phyloP scores from a whole-genome alignment of 1,140 invertebrate genomes.

The Trachelipus rathkii region DNA sequence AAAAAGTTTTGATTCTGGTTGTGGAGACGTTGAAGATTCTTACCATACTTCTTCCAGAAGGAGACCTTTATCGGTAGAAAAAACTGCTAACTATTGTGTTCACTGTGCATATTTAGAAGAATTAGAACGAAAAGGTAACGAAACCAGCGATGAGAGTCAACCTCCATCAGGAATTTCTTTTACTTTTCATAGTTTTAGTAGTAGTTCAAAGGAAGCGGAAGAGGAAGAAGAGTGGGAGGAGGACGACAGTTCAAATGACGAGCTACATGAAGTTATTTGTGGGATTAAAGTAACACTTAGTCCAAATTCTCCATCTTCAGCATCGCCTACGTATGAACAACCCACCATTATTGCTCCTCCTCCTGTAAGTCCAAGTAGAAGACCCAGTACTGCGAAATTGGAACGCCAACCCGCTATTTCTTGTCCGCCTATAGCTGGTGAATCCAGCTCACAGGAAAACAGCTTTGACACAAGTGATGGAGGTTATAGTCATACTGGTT shows the following conservation, averaged over 20 bases:
- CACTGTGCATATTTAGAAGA: constrained; percentile 46
- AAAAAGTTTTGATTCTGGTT: constrained; percentile 70
- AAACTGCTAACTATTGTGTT: constrained; percentile 42
- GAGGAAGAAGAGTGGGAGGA: constrained; percentile 40
- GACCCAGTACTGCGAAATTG: constrained; percentile 47
- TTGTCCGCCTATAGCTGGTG: constrained; percentile 50
- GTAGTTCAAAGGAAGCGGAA: constrained; percentile 35
- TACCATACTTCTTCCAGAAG: constrained; percentile 61
- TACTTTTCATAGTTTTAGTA: constrained; percentile 32
- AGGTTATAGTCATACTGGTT: constrained; percentile 49
- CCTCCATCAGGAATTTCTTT: constrained; percentile 29
- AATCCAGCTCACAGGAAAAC: constrained; percentile 53
- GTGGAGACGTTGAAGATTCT: constrained; percentile 52
- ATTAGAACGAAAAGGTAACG: constrained; percentile 20
- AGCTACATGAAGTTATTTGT: constrained; percentile 48
- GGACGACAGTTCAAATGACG: constrained; percentile 42
- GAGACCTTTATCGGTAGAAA: constrained; percentile 55
- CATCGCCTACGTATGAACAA: constrained; percentile 48
- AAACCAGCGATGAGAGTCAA: constrained; percentile 17
- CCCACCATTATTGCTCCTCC: constrained; percentile 46
- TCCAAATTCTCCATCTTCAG: constrained; percentile 54
- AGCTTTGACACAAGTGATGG: constrained; percentile 52
- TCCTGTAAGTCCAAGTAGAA: constrained; percentile 37
- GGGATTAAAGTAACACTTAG: constrained; percentile 67
- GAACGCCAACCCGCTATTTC: constrained; percentile 75